Evolutionary conservation across 2,113 vertebrate genomes (phyloP).

Genomic region (Sylvietta virens): DNA sequence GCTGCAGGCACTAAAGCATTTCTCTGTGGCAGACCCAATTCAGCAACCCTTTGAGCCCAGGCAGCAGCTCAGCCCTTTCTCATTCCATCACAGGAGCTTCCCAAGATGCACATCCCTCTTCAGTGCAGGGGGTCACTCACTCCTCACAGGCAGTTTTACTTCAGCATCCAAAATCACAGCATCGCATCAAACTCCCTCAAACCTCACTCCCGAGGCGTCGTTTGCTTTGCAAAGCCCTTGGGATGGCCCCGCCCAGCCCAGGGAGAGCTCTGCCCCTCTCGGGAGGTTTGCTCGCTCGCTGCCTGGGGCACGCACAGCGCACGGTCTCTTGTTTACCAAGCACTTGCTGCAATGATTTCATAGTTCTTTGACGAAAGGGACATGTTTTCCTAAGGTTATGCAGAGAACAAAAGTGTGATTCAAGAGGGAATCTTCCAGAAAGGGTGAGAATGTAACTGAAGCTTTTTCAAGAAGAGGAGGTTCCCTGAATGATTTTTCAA

Average conservation of each 20-base stretch:
- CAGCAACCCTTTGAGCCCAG: neutral
- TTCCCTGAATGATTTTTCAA: neutral
- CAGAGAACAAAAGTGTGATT: neutral
- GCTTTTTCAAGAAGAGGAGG: neutral
- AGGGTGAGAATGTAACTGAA: neutral
- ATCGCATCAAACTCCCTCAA: neutral
- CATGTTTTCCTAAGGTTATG: neutral
- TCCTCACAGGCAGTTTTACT: neutral
- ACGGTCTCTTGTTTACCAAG: neutral
- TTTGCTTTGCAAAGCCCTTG: neutral
- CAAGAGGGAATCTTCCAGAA: neutral
- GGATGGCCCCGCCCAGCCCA: neutral
- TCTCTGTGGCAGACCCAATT: neutral
- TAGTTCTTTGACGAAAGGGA: neutral
- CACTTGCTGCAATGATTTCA: neutral
- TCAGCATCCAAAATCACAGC: neutral
- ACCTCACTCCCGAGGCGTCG: accelerated
- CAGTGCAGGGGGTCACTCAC: neutral
- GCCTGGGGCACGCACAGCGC: accelerated
- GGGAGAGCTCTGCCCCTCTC: neutral
- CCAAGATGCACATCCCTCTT: neutral
- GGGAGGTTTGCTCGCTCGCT: accelerated
- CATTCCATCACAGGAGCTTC: neutral
- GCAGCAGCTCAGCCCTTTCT: neutral
- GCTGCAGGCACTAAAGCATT: neutral